Evolutionary conservation across 2,113 vertebrate species (phyloP), one percentile per base, ranked within the genome.

Genomic region (Paraplagusia blochii): DNA sequence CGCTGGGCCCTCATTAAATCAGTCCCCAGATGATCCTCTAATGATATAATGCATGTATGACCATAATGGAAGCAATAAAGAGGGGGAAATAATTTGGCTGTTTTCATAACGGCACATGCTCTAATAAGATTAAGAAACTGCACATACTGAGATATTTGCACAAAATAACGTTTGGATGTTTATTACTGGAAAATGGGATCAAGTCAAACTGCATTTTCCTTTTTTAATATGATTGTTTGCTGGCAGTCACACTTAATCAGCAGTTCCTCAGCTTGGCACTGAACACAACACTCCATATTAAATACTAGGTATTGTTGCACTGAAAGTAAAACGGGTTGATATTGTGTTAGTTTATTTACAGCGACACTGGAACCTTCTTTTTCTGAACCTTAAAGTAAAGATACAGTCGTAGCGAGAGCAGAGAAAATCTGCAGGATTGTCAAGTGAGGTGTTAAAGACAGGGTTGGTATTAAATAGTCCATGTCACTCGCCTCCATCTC

Each of bases 401-500:
- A 29, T 29, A 29, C 6, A 29, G 22, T 29, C 22, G 6, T 29
- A 29, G 22, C 6, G 22, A 58, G 36, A 44, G 56, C 47, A 54
- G 44, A 50, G 35, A 3, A 52, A 55, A 66, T 54, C 18, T 45
- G 39, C 29, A 44, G 16, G 36, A 29, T 53, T 9, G 9, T 29
- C 55, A 66, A 39, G 56, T 69, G 50, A 71, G 74, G 76, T 59
- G 62, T 66, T 66, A 61, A 87, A 90, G 87, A 89, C 22, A 87
- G 90, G 90, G 90, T 90, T 88, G 88, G 93, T 92, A 95, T 94
- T 92, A 94, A 94, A 90, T 90, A 29, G 22, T 29, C 22, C 22
- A 29, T 29, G 22, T 29, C 22, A 29, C 22, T 29, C 83, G 85
- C 81, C 91, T 87, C 87, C 89, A 84, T 90, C 90, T 94, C 94